Evolutionary conservation across 2,888 invertebrate genomes (phyloP).

Genomic region (Pollenia labialis): DNA sequence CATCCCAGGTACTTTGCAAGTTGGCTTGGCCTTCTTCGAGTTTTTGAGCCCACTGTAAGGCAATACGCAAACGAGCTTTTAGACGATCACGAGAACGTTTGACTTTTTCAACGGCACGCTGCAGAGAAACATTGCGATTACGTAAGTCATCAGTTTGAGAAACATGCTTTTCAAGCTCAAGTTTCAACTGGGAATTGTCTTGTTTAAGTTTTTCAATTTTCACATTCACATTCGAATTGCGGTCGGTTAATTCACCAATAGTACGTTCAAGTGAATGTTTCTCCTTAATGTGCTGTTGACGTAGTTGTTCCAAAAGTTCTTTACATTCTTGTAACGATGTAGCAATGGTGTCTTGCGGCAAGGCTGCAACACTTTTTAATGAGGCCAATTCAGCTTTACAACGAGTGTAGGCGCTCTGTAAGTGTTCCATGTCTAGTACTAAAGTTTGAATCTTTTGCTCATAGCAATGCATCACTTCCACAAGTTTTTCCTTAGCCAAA

Average conservation of each 20-base stretch:
- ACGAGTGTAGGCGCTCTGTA: slow-evolving; percentile 82
- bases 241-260: slow-evolving; percentile 73
- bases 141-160: slow-evolving; percentile 75
- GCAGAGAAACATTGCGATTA: slow-evolving; percentile 76
- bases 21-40: slow-evolving; percentile 81
- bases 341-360: slow-evolving; percentile 84
- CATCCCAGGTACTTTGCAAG: slow-evolving; percentile 81
- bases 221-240: slow-evolving; percentile 37
- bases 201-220: slow-evolving; percentile 67
- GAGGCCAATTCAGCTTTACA: slow-evolving; percentile 82
- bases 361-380: slow-evolving; percentile 76
- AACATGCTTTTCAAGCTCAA: slow-evolving; percentile 75
- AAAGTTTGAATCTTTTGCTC: slow-evolving; percentile 88
- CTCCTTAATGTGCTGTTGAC: slow-evolving; percentile 89
- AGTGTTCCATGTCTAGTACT: slow-evolving; percentile 82
- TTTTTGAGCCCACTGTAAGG: slow-evolving; percentile 82
- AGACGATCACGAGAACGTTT: slow-evolving; percentile 82
- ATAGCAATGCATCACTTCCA: slow-evolving; percentile 90
- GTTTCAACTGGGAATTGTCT: slow-evolving; percentile 76
- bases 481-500: slow-evolving; percentile 89
- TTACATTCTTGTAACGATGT: slow-evolving; percentile 90
- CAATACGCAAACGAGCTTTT: slow-evolving; percentile 81
- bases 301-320: slow-evolving; percentile 90
- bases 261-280: slow-evolving; percentile 85
- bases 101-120: slow-evolving; percentile 79